Conservation (phyloP, 1,140 invertebrate species). For the Ceratoteleas bidentatus region DNA sequence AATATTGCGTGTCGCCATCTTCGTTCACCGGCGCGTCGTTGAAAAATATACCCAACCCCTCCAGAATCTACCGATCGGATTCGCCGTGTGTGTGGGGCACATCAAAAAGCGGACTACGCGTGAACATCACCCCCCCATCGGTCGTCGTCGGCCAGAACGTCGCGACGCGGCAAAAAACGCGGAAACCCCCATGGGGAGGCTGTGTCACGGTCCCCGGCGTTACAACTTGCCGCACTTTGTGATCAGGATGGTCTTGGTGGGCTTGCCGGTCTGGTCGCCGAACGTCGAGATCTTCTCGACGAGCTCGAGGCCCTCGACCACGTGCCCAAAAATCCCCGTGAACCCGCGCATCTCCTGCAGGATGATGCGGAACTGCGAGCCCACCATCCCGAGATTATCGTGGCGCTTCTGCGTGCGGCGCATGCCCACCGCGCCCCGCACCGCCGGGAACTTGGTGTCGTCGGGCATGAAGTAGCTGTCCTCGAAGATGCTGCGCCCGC, state of each 20-base stretch:
- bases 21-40: too few species aligned
- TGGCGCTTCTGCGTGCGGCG: constrained; percentile 89
- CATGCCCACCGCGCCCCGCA: constrained; percentile 91
- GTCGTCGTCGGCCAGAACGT: neutral
- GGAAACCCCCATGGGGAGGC: constrained; percentile 23
- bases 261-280: constrained; percentile 89
- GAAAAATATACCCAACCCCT: too few species aligned
- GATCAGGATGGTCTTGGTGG: constrained; percentile 88
- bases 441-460: constrained; percentile 89
- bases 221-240: constrained; percentile 89
- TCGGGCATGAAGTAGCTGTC: constrained; percentile 91
- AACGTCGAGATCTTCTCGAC: constrained; percentile 90
- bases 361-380: constrained; percentile 91
- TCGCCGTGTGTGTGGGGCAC: neutral
- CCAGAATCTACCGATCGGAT: too few species aligned
- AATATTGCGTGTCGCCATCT: too few species aligned
- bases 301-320: constrained; percentile 90
- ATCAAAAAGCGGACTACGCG: constrained; percentile 31
- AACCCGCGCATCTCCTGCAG: constrained; percentile 90
- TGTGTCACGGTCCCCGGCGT: constrained; percentile 57
- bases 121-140: constrained; percentile 1
- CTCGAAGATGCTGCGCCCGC: constrained; percentile 89
- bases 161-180: constrained; percentile 18
- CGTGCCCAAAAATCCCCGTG: constrained; percentile 91
- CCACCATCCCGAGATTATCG: constrained; percentile 90